Percentiles rank a stretch among this genome's conserved stretches.
These are phyloP conservation scores for Theonella swinhoei DNA, from an alignment of 37 sponge, comb jelly and placozoan genomes.

Conservation along the genomic window DNA sequence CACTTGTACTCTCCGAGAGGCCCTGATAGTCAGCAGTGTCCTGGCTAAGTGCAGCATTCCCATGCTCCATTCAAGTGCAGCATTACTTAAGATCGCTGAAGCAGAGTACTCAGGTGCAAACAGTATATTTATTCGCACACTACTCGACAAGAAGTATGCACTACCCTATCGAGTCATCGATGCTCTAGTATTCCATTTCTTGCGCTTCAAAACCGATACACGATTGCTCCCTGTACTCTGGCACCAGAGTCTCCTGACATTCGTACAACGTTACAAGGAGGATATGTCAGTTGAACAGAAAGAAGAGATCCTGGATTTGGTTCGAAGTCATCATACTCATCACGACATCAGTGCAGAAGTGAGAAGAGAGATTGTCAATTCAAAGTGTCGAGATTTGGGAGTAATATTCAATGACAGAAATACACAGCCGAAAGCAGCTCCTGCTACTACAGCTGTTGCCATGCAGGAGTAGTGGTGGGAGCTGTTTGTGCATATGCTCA, in stretches of 20 bases:
- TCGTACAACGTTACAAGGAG: constrained; percentile 94
- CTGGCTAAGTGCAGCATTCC: constrained; percentile 88
- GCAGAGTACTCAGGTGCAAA: constrained; percentile 96
- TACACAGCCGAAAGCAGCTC: neutral
- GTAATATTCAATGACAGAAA: constrained; percentile 27
- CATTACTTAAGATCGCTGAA: constrained; percentile 95
- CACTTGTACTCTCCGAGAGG: constrained; percentile 94
- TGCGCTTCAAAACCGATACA: constrained; percentile 70
- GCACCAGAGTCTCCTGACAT: constrained; percentile 93
- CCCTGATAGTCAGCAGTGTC: constrained; percentile 94
- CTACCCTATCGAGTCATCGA: constrained; percentile 95
- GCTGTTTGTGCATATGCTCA: neutral
- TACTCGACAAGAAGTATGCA: constrained; percentile 96
- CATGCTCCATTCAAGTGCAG: constrained; percentile 94
- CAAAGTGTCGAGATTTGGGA: constrained; percentile 81
- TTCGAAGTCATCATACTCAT: constrained; percentile 47
- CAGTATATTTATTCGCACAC: constrained; percentile 91
- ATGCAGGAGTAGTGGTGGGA: neutral
- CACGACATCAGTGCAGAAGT: constrained; percentile 79
- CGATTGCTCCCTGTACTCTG: constrained; percentile 91
- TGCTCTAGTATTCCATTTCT: constrained; percentile 84
- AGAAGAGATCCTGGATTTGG: constrained; percentile 77
- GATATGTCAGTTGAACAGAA: constrained; percentile 96
- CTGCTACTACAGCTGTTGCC: neutral
- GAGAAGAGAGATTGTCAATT: constrained; percentile 79